Evolutionary conservation across 1,140 invertebrate species (phyloP).

Genomic region (Aphis craccivora): DNA sequence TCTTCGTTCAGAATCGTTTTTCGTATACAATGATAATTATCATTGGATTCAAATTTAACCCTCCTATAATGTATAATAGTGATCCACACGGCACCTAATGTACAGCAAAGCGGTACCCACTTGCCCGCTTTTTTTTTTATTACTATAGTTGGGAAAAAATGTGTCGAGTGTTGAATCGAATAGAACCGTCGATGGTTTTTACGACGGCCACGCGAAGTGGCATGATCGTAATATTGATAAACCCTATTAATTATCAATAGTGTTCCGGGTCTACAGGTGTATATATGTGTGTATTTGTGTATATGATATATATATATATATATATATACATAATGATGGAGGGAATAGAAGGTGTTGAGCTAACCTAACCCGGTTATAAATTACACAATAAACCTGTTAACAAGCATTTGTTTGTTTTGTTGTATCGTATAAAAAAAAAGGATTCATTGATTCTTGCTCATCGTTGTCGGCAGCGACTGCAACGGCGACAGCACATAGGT

Average conservation of each 20-base stretch:
- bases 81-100: too few species aligned
- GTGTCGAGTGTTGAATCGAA: conserved; percentile 5
- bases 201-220: background rate
- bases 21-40: too few species aligned
- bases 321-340: background rate
- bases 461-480: background rate
- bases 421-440: background rate
- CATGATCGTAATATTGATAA: background rate
- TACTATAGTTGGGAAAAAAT: background rate
- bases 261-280: background rate
- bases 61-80: too few species aligned
- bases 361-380: conserved; percentile 23
- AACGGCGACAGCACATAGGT: background rate
- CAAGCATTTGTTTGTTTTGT: conserved; percentile 35
- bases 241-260: background rate
- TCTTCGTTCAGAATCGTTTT: too few species aligned
- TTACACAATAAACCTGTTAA: conserved; percentile 31
- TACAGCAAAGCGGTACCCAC: too few species aligned
- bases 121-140: too few species aligned
- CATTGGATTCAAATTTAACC: too few species aligned
- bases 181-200: background rate
- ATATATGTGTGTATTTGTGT: background rate
- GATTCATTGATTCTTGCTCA: conserved; percentile 27
- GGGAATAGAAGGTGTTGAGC: background rate
- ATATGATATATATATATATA: background rate